Conservation (phyloP, 2,113 vertebrate genomes). For the Corvus cornix region DNA sequence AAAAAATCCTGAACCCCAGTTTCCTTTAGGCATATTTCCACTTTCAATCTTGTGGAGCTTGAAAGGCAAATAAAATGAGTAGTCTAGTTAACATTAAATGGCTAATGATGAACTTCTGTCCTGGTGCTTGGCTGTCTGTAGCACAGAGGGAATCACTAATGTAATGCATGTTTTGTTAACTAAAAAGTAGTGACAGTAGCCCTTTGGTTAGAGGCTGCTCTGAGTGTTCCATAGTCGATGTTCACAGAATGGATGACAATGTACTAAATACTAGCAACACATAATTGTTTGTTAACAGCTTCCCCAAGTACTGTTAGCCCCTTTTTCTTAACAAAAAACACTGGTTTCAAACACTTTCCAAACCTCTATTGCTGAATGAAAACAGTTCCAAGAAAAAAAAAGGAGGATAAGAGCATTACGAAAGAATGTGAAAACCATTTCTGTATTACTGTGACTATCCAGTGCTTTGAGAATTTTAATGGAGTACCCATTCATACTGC, state of each 20-base stretch:
- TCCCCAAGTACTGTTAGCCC: not conserved
- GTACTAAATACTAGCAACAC: not conserved
- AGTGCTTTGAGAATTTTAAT: not conserved
- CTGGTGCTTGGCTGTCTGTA: not conserved
- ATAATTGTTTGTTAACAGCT: not conserved
- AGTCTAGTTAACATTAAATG: not conserved
- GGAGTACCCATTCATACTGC: not conserved
- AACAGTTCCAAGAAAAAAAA: not conserved
- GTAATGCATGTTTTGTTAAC: not conserved
- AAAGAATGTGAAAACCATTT: not conserved
- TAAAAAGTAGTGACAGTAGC: not conserved
- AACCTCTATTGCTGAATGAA: not conserved
- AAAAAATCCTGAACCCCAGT: not conserved
- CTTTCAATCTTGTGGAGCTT: not conserved
- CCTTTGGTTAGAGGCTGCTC: not conserved
- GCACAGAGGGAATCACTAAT: not conserved
- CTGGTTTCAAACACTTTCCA: not conserved
- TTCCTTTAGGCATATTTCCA: not conserved
- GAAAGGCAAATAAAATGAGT: not conserved
- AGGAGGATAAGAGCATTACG: not conserved
- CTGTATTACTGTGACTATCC: not conserved
- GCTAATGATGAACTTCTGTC: not conserved
- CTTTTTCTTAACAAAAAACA: not conserved
- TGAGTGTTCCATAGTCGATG: not conserved
- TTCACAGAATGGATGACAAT: not conserved